Evolutionary conservation across 1,140 invertebrate species (phyloP).

Genomic region (Aphidius ervi): DNA sequence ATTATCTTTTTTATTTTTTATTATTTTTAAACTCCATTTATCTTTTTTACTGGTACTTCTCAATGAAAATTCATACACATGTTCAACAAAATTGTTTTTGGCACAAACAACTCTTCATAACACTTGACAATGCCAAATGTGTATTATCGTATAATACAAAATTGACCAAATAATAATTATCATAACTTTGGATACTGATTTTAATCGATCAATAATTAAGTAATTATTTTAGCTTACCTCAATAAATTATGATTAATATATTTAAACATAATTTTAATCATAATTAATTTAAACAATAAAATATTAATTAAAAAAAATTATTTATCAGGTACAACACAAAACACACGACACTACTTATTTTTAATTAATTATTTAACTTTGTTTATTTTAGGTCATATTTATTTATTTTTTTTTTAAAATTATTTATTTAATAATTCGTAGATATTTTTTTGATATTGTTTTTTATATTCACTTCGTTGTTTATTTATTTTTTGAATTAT

Average conservation of each 20-base stretch:
- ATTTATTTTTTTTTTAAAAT: conserved; percentile 4
- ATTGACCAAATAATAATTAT: too few relatives aligned
- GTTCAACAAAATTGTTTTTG: too few relatives aligned
- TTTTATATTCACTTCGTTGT: conserved; percentile 8
- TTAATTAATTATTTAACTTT: conserved; percentile 7
- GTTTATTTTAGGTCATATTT: not conserved
- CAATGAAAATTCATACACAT: too few relatives aligned
- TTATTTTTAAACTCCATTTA: too few relatives aligned
- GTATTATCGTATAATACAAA: too few relatives aligned
- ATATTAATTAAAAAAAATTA: not conserved
- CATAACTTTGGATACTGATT: too few relatives aligned
- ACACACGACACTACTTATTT: not conserved
- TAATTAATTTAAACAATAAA: conserved; percentile 1
- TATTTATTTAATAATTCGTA: not conserved
- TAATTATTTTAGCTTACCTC: not conserved
- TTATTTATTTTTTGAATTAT: not conserved
- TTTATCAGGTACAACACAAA: conserved; percentile 13
- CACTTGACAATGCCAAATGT: too few relatives aligned
- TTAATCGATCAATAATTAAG: not conserved
- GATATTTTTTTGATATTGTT: not conserved
- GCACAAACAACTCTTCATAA: too few relatives aligned
- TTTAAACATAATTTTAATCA: not conserved
- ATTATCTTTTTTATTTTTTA: too few relatives aligned
- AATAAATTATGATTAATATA: not conserved
- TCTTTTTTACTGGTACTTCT: too few relatives aligned